A percentile compares a stretch with the other conserved stretches of the same genome.
Conservation (phyloP, 2,888 invertebrate genomes). For the Phorcus lineatus region DNA sequence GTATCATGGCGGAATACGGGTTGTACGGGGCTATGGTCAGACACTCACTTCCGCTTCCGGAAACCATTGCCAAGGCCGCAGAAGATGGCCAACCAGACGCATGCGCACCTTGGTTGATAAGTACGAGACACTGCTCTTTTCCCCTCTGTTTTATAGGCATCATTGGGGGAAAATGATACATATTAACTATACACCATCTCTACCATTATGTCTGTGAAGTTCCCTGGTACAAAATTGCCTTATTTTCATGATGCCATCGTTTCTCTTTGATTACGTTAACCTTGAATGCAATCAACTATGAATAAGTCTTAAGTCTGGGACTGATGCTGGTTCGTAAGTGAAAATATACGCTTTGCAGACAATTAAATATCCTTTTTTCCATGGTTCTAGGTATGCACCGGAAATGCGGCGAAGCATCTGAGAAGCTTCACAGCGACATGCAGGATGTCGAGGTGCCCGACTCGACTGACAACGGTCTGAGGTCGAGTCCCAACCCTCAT, state of each 20-base stretch:
- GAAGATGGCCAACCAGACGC: constrained; percentile 88
- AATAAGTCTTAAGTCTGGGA: no score
- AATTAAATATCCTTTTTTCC: no score
- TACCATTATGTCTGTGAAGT: no score
- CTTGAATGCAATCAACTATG: no score
- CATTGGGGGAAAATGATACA: no score
- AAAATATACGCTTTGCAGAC: no score
- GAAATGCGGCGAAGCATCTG: constrained; percentile 97
- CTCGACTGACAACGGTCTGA: constrained; percentile 30
- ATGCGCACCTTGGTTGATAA: constrained; percentile 98
- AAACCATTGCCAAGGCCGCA: constrained; percentile 97
- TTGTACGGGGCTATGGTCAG: constrained; percentile 99
- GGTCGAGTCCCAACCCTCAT: neutral
- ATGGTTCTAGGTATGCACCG: constrained; percentile 94
- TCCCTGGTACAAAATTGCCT: no score
- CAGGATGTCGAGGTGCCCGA: constrained; percentile 65
- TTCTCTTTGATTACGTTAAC: no score
- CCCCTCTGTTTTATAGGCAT: no score
- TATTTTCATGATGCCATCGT: no score
- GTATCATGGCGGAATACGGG: constrained; percentile 99
- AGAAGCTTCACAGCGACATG: constrained; percentile 87
- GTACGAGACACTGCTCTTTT: constrained; percentile 79
- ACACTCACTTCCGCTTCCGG: constrained; percentile 97
- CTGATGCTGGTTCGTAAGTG: no score
- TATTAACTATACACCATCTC: no score